phyloP scores from a whole-genome alignment of 2,113 vertebrate species.

The Casuarius casuarius region DNA sequence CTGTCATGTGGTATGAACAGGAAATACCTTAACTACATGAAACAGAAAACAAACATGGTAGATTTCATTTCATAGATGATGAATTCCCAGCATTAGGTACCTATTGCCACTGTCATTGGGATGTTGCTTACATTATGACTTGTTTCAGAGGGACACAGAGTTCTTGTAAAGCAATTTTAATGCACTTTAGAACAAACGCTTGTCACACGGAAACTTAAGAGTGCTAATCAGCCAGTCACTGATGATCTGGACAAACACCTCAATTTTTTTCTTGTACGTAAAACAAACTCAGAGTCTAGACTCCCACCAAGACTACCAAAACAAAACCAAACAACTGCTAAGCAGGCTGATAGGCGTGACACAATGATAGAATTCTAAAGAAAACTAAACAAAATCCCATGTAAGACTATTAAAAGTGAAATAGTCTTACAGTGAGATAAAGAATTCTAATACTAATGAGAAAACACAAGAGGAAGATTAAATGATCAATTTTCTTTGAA shows the following conservation, averaged over 20 bases:
- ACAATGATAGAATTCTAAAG: background rate
- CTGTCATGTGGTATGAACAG: background rate
- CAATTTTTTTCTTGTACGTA: background rate
- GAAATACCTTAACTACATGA: background rate
- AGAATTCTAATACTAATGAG: background rate
- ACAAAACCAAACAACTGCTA: background rate
- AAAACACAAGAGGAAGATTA: background rate
- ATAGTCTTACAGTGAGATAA: background rate
- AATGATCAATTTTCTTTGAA: background rate
- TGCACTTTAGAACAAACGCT: background rate
- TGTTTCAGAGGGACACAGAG: background rate
- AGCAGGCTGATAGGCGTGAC: background rate
- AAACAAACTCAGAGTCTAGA: background rate
- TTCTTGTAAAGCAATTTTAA: background rate
- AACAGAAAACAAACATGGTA: background rate
- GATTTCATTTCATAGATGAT: background rate
- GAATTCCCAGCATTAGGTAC: background rate
- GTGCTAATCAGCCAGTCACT: background rate
- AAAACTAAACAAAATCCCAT: background rate
- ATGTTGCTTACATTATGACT: background rate
- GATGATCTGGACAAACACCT: background rate
- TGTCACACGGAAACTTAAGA: background rate
- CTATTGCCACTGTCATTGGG: background rate
- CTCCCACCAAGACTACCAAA: background rate
- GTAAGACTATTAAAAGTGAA: background rate